Evolutionary conservation across 2,888 invertebrate species (phyloP), one percentile per base, ranked within the genome.

Genomic region (Lissocephala sabroskyi): DNA sequence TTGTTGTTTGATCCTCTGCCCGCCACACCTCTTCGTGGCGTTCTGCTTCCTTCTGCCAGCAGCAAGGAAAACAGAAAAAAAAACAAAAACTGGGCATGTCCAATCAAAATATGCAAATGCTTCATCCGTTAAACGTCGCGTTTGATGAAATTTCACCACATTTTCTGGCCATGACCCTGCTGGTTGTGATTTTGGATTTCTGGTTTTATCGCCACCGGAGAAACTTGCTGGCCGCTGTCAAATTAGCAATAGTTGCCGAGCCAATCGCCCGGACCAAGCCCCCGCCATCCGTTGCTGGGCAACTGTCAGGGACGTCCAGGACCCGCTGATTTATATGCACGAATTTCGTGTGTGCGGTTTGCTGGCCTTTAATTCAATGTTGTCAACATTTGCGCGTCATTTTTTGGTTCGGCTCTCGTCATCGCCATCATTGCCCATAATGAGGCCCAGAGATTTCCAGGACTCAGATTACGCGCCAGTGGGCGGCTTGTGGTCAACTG

Each of bases 371-470:
- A 68, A 62, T 67, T 67, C 68, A 73, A 67, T 67, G 74, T 50
- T 68, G 74, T 68, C 66, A 67, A 73, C 74, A 67, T 68, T 73
- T 73, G 74, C 74, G 56, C 74, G 74, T 67, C 59, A 73, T 73
- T 67, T 71, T 73, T 35, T 23, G 23, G 23, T 23, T 7, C 3
- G 23, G 3, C 23, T 7, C 17, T 16, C 3, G n/a, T n/a, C n/a
- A n/a, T n/a, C n/a, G n/a, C n/a, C n/a, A n/a, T n/a, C n/a, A n/a
- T n/a, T n/a, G n/a, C n/a, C n/a, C n/a, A n/a, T n/a, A n/a, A n/a
- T n/a, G n/a, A n/a, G n/a, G n/a, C n/a, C n/a, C n/a, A n/a, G n/a
- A n/a, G n/a, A n/a, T n/a, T n/a, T n/a, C n/a, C n/a, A n/a, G n/a
- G n/a, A n/a, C n/a, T n/a, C n/a, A n/a, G n/a, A n/a, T n/a, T n/a